These are phyloP conservation scores for Sebastiscus albofasciatus DNA, from an alignment of 2,797 vertebrate genomes.

Conservation along the genomic window DNA sequence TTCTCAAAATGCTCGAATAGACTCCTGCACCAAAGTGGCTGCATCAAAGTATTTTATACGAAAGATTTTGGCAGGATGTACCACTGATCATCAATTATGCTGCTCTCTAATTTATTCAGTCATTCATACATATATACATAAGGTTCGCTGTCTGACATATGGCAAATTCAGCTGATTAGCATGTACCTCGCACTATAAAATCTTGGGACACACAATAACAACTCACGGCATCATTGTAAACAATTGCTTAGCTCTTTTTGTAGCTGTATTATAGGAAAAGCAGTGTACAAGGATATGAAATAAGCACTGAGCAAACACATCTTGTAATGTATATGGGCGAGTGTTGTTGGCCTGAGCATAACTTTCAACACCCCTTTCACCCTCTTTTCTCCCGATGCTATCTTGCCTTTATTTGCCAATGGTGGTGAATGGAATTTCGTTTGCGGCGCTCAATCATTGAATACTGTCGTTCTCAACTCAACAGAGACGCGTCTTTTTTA, in stretches of 20 bases:
- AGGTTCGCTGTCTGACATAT: not conserved
- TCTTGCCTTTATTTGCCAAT: conserved; percentile 29
- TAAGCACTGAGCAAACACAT: not conserved
- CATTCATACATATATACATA: not conserved
- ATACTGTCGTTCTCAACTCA: conserved; percentile 8
- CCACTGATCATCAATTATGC: not conserved
- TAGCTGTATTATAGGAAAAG: not conserved
- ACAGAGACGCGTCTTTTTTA: conserved; percentile 14
- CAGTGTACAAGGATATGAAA: not conserved
- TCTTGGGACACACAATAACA: not conserved
- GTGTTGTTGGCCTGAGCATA: not conserved
- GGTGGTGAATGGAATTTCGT: conserved; percentile 13
- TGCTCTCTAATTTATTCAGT: not conserved
- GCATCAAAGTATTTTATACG: not conserved
- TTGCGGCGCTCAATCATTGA: conserved; percentile 2
- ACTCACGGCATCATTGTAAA: not conserved
- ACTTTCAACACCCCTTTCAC: not conserved
- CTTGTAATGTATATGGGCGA: not conserved
- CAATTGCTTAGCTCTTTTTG: not conserved
- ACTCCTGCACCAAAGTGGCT: not conserved
- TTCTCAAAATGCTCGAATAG: not conserved
- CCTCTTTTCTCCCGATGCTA: not conserved
- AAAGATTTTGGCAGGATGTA: not conserved
- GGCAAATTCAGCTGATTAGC: not conserved
- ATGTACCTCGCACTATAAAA: not conserved